Evolutionary conservation across 2,888 invertebrate species (phyloP), one percentile per base, ranked within the genome.

Genomic region (Nipponacmea schrenckii): DNA sequence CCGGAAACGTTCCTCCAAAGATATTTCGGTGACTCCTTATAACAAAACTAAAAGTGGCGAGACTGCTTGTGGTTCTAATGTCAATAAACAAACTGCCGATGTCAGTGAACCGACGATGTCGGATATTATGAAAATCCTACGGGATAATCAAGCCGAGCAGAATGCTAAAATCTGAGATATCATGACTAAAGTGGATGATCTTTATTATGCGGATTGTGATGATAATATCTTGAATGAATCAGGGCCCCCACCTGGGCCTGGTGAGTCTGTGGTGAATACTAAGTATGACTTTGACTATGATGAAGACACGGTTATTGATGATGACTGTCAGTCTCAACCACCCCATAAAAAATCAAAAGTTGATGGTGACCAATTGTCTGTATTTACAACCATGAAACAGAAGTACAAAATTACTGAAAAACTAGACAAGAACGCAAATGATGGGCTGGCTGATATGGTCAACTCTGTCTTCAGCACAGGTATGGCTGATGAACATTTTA

Each of bases 401-500:
- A 56, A n/a, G 20, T 56, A 56, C 20, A 56, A 56, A 20, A 3
- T 56, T 20, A 70, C 56, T 17, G 67, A 70, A 31, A 70, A 50
- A 7, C 44, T 70, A 44, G 62, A 67, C 65, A 56, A 56, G 10
- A 50, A 48, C 10, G 48, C 65, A 44, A 56, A 65, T 56, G 62
- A 70, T 0, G 70, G 62, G 5, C 31, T 70, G n/a, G 66, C 70
- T 66, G 56, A 65, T 20, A 66, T 70, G 44, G 62, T 70, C n/a
- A 70, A 70, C 27, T 20, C 39, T 62, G 20, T 71, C 2, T 71
- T 71, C 46, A 20, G 67, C 4, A 44, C 62, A 20, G 70, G 70
- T 20, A 46, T 71, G 26, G 24, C 70, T 7, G 56, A 71, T 8
- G 67, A 67, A 17, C 62, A 67, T 24, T 62, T 62, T 67, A 10